These are phyloP conservation scores for Staurois parvus DNA, from an alignment of 2,797 vertebrate genomes.

Conservation along the genomic window DNA sequence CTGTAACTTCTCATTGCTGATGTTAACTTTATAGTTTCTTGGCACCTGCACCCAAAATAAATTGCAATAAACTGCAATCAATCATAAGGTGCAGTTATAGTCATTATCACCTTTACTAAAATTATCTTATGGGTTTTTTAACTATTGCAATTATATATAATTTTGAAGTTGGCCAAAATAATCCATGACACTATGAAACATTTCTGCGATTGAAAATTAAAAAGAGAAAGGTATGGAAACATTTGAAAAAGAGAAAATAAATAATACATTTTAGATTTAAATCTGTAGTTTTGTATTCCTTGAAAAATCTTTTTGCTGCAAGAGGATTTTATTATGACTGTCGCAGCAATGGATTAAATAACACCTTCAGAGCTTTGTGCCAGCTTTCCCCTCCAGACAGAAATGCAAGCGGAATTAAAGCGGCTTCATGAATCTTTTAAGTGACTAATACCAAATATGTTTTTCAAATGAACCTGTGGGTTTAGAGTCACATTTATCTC, in stretches of 20 bases:
- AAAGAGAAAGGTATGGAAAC: neutral
- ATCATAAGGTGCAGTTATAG: too few relatives aligned
- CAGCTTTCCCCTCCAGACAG: constrained; percentile 70
- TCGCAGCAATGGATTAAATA: constrained; percentile 70
- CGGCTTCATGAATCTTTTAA: constrained; percentile 74
- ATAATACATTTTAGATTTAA: constrained; percentile 36
- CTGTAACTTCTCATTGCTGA: too few relatives aligned
- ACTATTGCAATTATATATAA: neutral
- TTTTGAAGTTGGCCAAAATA: neutral
- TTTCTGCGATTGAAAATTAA: neutral
- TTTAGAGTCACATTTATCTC: constrained; percentile 59
- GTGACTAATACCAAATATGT: constrained; percentile 67
- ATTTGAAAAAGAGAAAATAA: constrained; percentile 1
- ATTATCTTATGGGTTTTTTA: neutral
- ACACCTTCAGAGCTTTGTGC: constrained; percentile 70
- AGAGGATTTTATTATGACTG: constrained; percentile 63
- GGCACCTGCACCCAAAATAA: too few relatives aligned
- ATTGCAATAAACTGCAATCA: too few relatives aligned
- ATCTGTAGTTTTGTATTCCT: constrained; percentile 48
- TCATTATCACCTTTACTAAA: too few relatives aligned
- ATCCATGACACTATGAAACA: neutral
- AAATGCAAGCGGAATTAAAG: constrained; percentile 72
- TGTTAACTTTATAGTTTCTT: too few relatives aligned
- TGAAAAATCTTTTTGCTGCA: constrained; percentile 64
- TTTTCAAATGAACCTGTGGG: constrained; percentile 66